Evolutionary conservation across 2,797 vertebrate genomes (phyloP).

Genomic region (Onychomys leucogaster): DNA sequence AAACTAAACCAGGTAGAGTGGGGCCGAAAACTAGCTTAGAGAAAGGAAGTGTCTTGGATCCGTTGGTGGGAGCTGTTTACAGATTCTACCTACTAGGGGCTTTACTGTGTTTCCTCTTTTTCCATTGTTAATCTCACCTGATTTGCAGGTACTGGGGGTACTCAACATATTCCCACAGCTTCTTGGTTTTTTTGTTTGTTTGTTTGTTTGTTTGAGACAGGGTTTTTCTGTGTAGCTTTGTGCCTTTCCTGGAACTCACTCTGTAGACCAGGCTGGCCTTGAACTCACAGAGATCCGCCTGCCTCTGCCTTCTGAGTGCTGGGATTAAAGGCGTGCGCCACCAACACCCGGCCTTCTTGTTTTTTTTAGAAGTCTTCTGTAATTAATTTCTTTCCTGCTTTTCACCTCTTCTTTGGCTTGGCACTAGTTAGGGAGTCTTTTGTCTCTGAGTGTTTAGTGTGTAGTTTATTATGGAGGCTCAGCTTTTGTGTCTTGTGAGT

Average conservation of each 20-base stretch:
- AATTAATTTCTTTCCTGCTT: slow-evolving; percentile 40
- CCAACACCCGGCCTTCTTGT: too few species aligned
- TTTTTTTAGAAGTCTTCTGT: slow-evolving; percentile 62
- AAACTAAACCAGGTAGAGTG: not conserved
- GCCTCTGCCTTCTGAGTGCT: too few species aligned
- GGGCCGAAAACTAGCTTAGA: not conserved
- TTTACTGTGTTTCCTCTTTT: not conserved
- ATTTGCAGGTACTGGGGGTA: not conserved
- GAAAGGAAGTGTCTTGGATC: not conserved
- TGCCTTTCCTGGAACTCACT: too few species aligned
- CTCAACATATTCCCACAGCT: not conserved
- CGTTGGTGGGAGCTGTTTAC: slow-evolving; percentile 11
- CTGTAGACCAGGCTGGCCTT: too few species aligned
- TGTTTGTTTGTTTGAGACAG: too few species aligned
- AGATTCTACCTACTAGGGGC: not conserved
- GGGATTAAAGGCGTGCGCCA: too few species aligned
- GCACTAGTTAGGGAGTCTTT: slow-evolving; percentile 25
- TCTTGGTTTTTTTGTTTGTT: not conserved
- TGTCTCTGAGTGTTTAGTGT: not conserved
- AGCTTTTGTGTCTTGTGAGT: not conserved
- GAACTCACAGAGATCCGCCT: too few species aligned
- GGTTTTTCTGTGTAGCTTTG: too few species aligned
- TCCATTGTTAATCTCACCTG: not conserved
- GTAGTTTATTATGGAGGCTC: not conserved
- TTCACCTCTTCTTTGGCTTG: slow-evolving; percentile 41